Evolutionary conservation across 2,797 vertebrate species (phyloP).

Genomic region (Erpetoichthys calabaricus): DNA sequence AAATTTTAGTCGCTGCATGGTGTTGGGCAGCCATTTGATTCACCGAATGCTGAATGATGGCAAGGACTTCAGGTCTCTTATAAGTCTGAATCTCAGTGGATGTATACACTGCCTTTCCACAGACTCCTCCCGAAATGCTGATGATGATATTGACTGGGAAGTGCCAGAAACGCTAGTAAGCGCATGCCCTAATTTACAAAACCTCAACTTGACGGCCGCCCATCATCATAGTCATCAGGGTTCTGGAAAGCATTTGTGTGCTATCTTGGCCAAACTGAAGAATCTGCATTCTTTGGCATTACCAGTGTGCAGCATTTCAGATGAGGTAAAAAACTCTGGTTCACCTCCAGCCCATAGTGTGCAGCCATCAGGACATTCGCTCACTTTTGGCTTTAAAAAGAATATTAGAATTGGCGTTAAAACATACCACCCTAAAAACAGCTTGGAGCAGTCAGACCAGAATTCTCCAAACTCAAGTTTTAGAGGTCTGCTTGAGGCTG

Average conservation of each 20-base stretch:
- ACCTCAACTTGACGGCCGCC: slow-evolving; percentile 84
- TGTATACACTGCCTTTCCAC: slow-evolving; percentile 66
- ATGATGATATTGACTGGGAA: slow-evolving; percentile 67
- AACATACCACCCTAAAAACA: slow-evolving; percentile 34
- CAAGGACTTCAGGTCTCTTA: slow-evolving; percentile 59
- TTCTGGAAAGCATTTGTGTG: slow-evolving; percentile 67
- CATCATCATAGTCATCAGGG: slow-evolving; percentile 70
- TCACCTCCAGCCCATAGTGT: slow-evolving; percentile 20
- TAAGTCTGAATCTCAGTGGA: slow-evolving; percentile 80
- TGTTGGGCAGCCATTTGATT: slow-evolving; percentile 67
- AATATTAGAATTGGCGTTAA: slow-evolving; percentile 66
- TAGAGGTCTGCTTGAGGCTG: slow-evolving; percentile 55
- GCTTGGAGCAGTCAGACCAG: slow-evolving; percentile 31
- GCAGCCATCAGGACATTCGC: slow-evolving; percentile 21
- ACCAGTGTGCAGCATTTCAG: slow-evolving; percentile 70
- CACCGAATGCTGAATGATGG: slow-evolving; percentile 56
- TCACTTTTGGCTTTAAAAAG: slow-evolving; percentile 64
- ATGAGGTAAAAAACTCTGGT: slow-evolving; percentile 34
- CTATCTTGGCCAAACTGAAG: slow-evolving; percentile 57
- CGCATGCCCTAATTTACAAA: slow-evolving; percentile 60
- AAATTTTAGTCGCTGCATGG: slow-evolving; percentile 79
- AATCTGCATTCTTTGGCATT: slow-evolving; percentile 67
- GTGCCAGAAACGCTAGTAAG: slow-evolving; percentile 59
- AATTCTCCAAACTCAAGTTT: slow-evolving; percentile 46
- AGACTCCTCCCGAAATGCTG: slow-evolving; percentile 58